Percentiles rank a stretch among this genome's conserved stretches.
These are phyloP conservation scores for Chrysocyon brachyurus DNA, from an alignment of 2,797 vertebrate genomes.

Conservation along the genomic window DNA sequence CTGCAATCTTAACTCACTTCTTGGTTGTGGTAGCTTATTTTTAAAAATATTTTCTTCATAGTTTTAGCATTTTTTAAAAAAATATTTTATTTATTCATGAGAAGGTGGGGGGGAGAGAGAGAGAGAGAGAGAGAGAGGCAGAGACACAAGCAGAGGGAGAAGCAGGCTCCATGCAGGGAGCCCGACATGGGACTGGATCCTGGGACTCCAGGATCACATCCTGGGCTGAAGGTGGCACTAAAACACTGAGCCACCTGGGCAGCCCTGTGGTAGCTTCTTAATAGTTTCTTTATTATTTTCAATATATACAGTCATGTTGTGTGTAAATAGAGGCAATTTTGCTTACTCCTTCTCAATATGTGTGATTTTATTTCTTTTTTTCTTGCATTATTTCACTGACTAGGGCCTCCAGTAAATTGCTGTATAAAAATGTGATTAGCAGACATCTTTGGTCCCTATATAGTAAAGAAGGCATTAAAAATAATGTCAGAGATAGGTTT, in stretches of 20 bases:
- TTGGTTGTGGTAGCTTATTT: not conserved
- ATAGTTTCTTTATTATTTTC: conserved; percentile 26
- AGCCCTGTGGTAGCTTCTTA: not conserved
- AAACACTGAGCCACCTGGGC: too few species aligned
- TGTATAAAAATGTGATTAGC: not conserved
- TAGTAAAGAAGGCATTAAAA: not conserved
- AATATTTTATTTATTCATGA: too few species aligned
- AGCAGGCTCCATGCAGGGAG: too few species aligned
- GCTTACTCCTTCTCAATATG: not conserved
- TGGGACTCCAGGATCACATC: too few species aligned
- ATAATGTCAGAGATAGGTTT: not conserved
- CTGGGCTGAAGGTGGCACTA: too few species aligned
- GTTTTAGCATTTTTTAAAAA: too few species aligned
- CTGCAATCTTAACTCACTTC: not conserved
- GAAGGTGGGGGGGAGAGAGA: too few species aligned
- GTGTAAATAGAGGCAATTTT: not conserved
- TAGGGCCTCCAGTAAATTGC: not conserved
- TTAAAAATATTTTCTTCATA: not conserved
- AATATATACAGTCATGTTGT: not conserved
- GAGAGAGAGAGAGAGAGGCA: too few species aligned
- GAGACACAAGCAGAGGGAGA: too few species aligned
- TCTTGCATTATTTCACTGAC: not conserved
- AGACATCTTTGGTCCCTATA: not conserved
- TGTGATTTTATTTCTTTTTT: not conserved
- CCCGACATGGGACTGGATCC: too few species aligned